phyloP scores from a whole-genome alignment of 2,113 vertebrate genomes.

The Corynorhinus townsendii region DNA sequence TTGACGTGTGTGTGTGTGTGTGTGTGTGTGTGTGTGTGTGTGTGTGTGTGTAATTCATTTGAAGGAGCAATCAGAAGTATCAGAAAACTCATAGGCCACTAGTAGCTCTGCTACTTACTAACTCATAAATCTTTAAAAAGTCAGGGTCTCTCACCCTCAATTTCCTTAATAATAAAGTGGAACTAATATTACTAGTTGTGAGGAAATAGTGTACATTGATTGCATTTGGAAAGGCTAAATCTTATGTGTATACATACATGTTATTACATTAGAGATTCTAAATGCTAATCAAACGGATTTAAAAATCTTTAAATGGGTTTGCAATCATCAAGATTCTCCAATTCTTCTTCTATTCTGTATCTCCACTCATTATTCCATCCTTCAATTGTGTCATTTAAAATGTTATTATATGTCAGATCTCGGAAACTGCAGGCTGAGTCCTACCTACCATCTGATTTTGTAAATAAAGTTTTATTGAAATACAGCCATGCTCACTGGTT shows the following conservation, averaged over 20 bases:
- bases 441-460: background rate
- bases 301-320: background rate
- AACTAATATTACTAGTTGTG: background rate
- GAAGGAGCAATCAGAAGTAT: background rate
- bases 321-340: background rate
- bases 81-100: background rate
- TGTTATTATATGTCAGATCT: background rate
- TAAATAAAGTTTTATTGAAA: conserved; percentile 43
- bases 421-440: background rate
- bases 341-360: background rate
- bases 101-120: background rate
- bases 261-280: background rate
- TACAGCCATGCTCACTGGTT: background rate
- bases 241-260: background rate
- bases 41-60: background rate
- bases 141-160: background rate
- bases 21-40: background rate
- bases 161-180: background rate
- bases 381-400: background rate
- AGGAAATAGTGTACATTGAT: background rate
- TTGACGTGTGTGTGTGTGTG: background rate
- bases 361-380: background rate
- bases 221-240: background rate
- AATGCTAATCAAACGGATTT: background rate
- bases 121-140: background rate